Base-by-base conservation (phyloP, 1,140 invertebrate genomes). In the Eumeta japonica region DNA sequence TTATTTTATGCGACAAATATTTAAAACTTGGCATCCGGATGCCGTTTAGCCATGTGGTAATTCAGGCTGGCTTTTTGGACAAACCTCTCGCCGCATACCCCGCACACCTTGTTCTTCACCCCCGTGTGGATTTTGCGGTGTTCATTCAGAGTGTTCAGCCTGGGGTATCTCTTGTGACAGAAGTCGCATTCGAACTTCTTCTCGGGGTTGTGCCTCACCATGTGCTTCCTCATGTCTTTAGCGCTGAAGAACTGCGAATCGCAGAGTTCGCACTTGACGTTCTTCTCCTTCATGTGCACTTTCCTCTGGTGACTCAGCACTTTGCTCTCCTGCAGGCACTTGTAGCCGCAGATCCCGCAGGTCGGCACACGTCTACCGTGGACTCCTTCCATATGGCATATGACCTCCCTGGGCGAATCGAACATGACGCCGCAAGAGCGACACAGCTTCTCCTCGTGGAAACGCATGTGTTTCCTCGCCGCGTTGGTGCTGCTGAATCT, bases 1-100 rank as follows among this genome's bases (percentile, higher is more conserved):
- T n/a, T n/a, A n/a, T n/a, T n/a, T n/a, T n/a, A n/a, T n/a, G n/a
- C n/a, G n/a, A n/a, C n/a, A n/a, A n/a, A n/a, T n/a, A n/a, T n/a
- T n/a, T n/a, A n/a, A n/a, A n/a, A n/a, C n/a, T n/a, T n/a, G n/a
- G n/a, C n/a, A n/a, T 54, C 63, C 0, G 65, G 64, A 45, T 72
- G 67, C 29, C 63, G 58, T 28, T 66, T 73, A 1, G 51, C 45
- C 68, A 73, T 73, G 16, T 70, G 68, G 39, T 68, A 70, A 32
- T 70, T 66, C 1, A 80, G 42, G 18, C 77, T 79, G 0, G 77
- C 77, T 37, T 81, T 81, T 32, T 81, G 80, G 1, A 79, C 79
- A 45, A 92, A 91, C 12, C 83, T 81, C 62, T 91, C 89, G 0
- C 86, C 84, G 49, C 89, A 92, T 3, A 88, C 79, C 54, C 85